Conservation (phyloP, 2,888 invertebrate species). For the Heptascelio sp. region DNA sequence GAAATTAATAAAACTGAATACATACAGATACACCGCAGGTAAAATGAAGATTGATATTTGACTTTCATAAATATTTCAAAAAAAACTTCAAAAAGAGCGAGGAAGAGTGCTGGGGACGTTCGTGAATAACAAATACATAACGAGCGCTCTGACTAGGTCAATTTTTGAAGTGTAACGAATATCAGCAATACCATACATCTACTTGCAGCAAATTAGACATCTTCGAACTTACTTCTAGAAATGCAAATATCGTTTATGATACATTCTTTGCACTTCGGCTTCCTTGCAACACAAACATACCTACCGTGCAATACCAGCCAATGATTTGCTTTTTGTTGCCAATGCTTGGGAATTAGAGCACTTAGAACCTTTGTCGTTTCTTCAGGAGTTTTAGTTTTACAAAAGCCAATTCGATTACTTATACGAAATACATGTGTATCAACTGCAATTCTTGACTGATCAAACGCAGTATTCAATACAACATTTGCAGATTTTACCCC, state of each 20-base stretch:
- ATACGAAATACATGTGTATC: conserved; percentile 59
- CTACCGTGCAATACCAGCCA: conserved; percentile 60
- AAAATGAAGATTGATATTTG: no score
- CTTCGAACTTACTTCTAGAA: no score
- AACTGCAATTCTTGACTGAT: conserved; percentile 46
- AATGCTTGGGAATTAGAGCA: conserved; percentile 46
- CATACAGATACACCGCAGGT: no score
- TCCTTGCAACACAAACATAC: conserved; percentile 49
- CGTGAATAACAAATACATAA: no score
- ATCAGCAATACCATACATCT: no score
- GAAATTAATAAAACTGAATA: no score
- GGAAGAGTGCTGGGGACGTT: no score
- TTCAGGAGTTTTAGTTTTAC: conserved; percentile 31
- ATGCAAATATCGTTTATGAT: conserved; percentile 48
- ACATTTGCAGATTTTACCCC: conserved; percentile 55
- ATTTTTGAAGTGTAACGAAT: no score
- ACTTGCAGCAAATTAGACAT: no score
- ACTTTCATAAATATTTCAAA: no score
- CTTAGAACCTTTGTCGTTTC: conserved; percentile 37
- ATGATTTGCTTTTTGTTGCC: conserved; percentile 49
- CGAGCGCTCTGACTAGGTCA: no score
- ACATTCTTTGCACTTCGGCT: conserved; percentile 45
- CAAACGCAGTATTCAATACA: conserved; percentile 47
- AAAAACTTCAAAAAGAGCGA: no score
- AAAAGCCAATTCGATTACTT: conserved; percentile 53